Base-by-base conservation (phyloP, 30 jellyfish, hydroid and myxozoan species). In the Nemopilema nomurai region DNA sequence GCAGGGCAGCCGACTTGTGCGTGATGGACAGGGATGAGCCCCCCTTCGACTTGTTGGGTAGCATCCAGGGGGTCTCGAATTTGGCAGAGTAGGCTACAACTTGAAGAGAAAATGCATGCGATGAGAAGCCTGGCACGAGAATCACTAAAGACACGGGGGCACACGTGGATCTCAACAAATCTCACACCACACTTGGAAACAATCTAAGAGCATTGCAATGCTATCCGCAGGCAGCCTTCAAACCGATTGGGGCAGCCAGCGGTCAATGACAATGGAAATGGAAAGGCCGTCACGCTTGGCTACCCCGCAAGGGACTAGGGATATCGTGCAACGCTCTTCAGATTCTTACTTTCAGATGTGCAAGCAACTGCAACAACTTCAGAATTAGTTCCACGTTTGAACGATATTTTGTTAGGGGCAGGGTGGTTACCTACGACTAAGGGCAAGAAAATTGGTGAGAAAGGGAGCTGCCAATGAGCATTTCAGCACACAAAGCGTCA, bases 11-110 rank as follows among this genome's bases (percentile, higher is more conserved):
- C 1, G 77, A 57, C 22, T 16, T 31, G 18, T 70, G 75, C 1
- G 49, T 69, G 65, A 74, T 63, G 1, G 84, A 52, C 62, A 83
- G 49, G 1, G 91, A 28, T 19, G 77, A 76, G 30, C 67, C 62
- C 22, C 76, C 79, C 69, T 32, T 65, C 8, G 62, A 70, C 71
- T 75, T 52, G 67, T 51, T 84, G 27, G 82, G 82, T 16, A 31
- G 49, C 16, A 84, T 0, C 93, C 93, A 84, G 18, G 93, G 93
- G 49, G 86, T 84, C 68, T 84, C 93, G 29, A 84, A 21, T 41
- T 84, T 83, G 16, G 93, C 93, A 19, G 93, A 84, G 64, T 84
- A 84, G 0, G 93, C 93, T 8, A 84, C 93, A 49, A 84, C 93
- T 84, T 29, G 23, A 74, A 74, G 18, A 50, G n/a, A 41, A 41